Percentiles rank a stretch among this genome's conserved stretches.
These are phyloP conservation scores for Eupithecia subumbrata DNA, from an alignment of 2,888 invertebrate genomes.

Conservation along the genomic window DNA sequence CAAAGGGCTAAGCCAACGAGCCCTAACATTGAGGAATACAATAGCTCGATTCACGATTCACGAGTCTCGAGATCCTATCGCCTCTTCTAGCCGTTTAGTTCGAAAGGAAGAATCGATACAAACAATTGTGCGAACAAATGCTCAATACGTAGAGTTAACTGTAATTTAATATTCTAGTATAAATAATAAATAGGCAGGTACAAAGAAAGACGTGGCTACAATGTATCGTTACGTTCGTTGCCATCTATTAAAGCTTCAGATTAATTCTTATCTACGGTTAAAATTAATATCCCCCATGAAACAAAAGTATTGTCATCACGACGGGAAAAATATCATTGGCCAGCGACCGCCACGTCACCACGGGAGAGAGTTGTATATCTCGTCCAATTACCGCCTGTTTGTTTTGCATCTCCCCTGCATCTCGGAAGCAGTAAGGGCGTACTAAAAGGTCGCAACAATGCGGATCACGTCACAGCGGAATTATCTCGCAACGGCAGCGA, in stretches of 20 bases:
- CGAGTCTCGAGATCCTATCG: constrained; percentile 8
- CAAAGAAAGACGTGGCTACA: neutral
- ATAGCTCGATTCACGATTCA: constrained; percentile 20
- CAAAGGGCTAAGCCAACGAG: constrained; percentile 67
- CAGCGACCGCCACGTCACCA: constrained; percentile 14
- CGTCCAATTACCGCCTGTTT: constrained; percentile 67
- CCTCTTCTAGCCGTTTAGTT: constrained; percentile 10
- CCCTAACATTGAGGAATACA: constrained; percentile 61
- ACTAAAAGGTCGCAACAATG: constrained; percentile 76
- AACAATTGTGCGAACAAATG: neutral
- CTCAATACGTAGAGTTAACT: neutral
- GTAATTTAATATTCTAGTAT: neutral
- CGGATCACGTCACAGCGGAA: constrained; percentile 79
- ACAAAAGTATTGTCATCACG: constrained; percentile 9
- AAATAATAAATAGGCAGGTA: neutral
- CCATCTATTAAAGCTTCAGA: neutral
- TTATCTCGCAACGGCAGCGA: constrained; percentile 76
- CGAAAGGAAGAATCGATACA: neutral
- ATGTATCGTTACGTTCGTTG: neutral
- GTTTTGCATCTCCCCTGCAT: constrained; percentile 73
- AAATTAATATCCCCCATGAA: constrained; percentile 15
- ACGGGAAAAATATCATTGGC: constrained; percentile 15
- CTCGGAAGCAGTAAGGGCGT: constrained; percentile 60
- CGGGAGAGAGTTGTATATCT: constrained; percentile 58
- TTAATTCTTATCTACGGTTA: neutral